Evolutionary conservation across 1,140 invertebrate species (phyloP), one percentile per base, ranked within the genome.

Genomic region (Lepidotrigona ventralis): DNA sequence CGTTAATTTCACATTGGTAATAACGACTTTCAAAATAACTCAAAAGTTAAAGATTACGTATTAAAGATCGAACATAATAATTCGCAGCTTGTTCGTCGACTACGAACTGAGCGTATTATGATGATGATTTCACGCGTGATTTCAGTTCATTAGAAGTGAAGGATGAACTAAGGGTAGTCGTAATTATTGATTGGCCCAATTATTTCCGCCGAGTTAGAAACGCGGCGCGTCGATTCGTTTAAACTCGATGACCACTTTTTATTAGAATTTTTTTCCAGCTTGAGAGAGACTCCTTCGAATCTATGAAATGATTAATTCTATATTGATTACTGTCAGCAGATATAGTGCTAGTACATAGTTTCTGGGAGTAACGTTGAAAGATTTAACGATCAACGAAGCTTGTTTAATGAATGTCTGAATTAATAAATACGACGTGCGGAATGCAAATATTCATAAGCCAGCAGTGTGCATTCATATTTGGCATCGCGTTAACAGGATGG

Each of bases 111-210:
- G 23, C 46, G 14, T 14, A 15, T 51, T 46, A 70, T 46, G 68
- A 70, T 46, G 68, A 70, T 15, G 69, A 53, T 1, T 53, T 71
- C 8, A 46, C 69, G 12, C 39, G n/a, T 51, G 39, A 46, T 51
- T 70, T 26, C n/a, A 71, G n/a, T 71, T 51, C 69, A 53, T 71
- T 71, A 71, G 69, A 71, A 26, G 23, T 0, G n/a, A 71, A 53
- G 69, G 46, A 15, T 53, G 69, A 17, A 26, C n/a, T 71, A 53
- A 71, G 39, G 33, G 68, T 8, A 71, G 69, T 69, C 33, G 68
- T 71, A 53, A 26, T 46, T 71, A 71, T 51, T 26, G 69, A 71
- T 71, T 53, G 69, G 69, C 46, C 46, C n/a, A 71, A 71, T 71
- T 71, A 71, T 71, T 71, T 69, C 68, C 68, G 46, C 4, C n/a